Conservation (phyloP, 1,140 invertebrate species). For the Bombus cullumanus region DNA sequence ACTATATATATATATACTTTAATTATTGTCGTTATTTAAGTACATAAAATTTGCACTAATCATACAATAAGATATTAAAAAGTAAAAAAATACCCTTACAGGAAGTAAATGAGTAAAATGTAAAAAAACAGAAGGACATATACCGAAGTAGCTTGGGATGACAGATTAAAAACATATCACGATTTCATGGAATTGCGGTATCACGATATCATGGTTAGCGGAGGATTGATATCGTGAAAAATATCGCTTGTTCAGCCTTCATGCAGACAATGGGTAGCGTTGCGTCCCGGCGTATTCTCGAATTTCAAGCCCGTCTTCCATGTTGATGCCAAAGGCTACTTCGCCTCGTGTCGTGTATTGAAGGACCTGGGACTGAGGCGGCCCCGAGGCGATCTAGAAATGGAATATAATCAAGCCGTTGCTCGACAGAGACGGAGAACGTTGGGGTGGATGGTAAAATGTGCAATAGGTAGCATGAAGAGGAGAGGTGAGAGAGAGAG, state of each 20-base stretch:
- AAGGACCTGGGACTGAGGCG: conserved; percentile 68
- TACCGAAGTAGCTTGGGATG: no score
- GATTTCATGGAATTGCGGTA: neutral
- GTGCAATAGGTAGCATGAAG: conserved; percentile 23
- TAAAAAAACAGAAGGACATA: neutral
- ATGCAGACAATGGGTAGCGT: conserved; percentile 40
- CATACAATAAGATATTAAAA: neutral
- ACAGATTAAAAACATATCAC: neutral
- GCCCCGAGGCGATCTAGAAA: conserved; percentile 78
- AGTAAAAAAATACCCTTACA: neutral
- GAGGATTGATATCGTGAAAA: neutral
- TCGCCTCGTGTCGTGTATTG: conserved; percentile 73
- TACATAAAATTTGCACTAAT: neutral
- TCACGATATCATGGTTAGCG: neutral
- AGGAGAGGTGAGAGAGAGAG: neutral
- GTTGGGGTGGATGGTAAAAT: conserved; percentile 36
- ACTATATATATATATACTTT: neutral
- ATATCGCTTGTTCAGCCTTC: conserved; percentile 12
- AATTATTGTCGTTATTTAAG: neutral
- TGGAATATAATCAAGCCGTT: conserved; percentile 81
- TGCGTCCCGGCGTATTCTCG: conserved; percentile 64
- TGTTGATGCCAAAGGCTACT: conserved; percentile 76
- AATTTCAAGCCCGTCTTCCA: conserved; percentile 79
- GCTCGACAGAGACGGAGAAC: conserved; percentile 39
- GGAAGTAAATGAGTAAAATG: neutral